Base-by-base conservation (phyloP, 2,113 vertebrate genomes). In the Scolopax mira region DNA sequence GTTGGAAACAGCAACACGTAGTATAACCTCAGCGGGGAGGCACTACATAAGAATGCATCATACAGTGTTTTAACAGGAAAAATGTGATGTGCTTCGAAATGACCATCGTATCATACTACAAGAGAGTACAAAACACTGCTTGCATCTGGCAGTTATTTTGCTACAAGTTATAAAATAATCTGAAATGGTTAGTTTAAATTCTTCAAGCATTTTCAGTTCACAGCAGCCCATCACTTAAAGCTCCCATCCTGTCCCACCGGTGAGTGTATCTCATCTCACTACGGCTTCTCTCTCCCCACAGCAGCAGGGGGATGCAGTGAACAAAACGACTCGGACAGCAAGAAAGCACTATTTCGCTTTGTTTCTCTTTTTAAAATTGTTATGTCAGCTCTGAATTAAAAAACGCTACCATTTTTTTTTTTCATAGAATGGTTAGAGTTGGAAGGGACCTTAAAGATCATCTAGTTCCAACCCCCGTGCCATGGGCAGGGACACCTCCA, bases 1-100 rank as follows among this genome's bases (percentile, higher is more conserved):
- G 78, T 83, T 73, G 54, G 54, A 73, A 85, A 41, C 9, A 74
- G 41, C 25, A 64, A 30, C 19, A 6, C 8, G 37, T 55, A 65
- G 41, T 24, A n/a, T 39, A 67, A 7, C 55, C 37, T 51, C 60
- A 66, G 42, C 18, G 73, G 48, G 18, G 28, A 89, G 37, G 10
- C 24, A 15, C 41, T 70, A 2, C 0, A 0, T 18, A 48, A 65
- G 35, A 75, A 54, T 42, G 23, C 6, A 11, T 42, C 64, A 14
- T 17, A 13, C 9, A 46, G 10, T 30, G 27, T 66, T 92, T 82
- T 55, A 90, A 21, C 35, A 33, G 18, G 67, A 39, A 61, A 55
- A 81, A 11, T 41, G 17, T 54, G 31, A 37, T 39, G 24, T 1
- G 0, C 75, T 79, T 88, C 57, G 52, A 55, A 92, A 82, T 65